Evolutionary conservation across 2,797 vertebrate species (phyloP), one percentile per base, ranked within the genome.

Genomic region (Cirrhinus molitorella): DNA sequence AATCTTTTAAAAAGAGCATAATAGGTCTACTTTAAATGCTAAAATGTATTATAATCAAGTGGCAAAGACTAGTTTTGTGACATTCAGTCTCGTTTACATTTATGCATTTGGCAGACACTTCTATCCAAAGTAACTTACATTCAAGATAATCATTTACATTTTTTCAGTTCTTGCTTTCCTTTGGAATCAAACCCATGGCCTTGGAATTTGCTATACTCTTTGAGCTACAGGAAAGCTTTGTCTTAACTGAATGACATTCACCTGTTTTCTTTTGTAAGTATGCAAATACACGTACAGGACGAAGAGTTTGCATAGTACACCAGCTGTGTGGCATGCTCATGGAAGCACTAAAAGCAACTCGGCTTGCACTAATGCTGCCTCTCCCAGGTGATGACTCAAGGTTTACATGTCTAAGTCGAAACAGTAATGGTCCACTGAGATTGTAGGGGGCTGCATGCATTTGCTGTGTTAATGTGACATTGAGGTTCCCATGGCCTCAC

Each of bases 311-410:
- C 70, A 76, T 63, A 31, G 81, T 53, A 74, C 63, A 85, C 65
- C 85, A 86, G 80, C 81, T 86, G 81, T 45, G 66, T 80, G 43
- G 19, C 34, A 63, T 53, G 53, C 57, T 71, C 25, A 31, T 63
- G 34, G 43, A 77, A 80, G 25, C 70, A 71, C 72, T 78, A 76
- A 81, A 78, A 68, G 59, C 34, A 79, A 79, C 85, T 78, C 78
- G 0, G 49, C 25, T 63, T 72, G 80, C 74, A 45, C 61, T 83
- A 77, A 83, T 80, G 81, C 80, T 59, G 49, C 76, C 53, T 72
- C 59, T 78, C 67, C 47, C 67, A 79, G 67, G 70, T 53, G 85
- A 67, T 88, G 87, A 85, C 78, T 86, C 83, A 78, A 47, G 57
- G 57, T 70, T 78, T 83, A 72, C 80, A 67, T 12, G 85, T 28